These are phyloP conservation scores for Clitarchus hookeri DNA, from an alignment of 2,888 invertebrate genomes.

Conservation along the genomic window DNA sequence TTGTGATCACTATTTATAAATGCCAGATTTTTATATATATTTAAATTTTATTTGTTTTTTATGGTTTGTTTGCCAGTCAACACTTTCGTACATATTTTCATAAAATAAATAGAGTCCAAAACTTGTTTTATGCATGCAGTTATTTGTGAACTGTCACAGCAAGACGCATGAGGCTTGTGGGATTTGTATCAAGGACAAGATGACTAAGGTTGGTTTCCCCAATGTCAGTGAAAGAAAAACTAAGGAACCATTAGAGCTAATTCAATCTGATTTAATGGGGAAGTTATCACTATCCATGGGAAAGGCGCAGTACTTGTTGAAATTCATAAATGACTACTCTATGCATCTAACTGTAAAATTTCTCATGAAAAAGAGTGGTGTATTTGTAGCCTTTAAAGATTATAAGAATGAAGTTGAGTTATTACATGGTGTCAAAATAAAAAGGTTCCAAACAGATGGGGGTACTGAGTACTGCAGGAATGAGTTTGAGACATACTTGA, in stretches of 20 bases:
- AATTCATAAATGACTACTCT: neutral
- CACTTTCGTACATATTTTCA: too few relatives aligned
- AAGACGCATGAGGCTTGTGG: neutral
- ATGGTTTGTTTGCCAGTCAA: too few relatives aligned
- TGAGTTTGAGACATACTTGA: neutral
- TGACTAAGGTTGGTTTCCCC: neutral
- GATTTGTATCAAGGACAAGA: neutral
- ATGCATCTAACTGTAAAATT: neutral
- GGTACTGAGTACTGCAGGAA: neutral
- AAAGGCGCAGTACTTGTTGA: neutral
- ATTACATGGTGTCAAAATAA: neutral
- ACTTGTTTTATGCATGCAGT: too few relatives aligned
- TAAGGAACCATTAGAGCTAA: neutral
- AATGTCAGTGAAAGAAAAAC: neutral
- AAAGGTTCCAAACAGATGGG: neutral
- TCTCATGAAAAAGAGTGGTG: neutral
- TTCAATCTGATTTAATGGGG: neutral
- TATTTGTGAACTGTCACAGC: too few relatives aligned
- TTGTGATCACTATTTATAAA: too few relatives aligned
- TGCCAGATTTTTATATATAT: too few relatives aligned
- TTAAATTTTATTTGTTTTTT: too few relatives aligned
- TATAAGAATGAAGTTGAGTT: neutral
- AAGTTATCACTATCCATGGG: neutral
- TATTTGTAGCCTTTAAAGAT: neutral
- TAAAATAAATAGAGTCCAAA: too few relatives aligned